Evolutionary conservation across 2,113 vertebrate genomes (phyloP).

Genomic region (Gobio gobio): DNA sequence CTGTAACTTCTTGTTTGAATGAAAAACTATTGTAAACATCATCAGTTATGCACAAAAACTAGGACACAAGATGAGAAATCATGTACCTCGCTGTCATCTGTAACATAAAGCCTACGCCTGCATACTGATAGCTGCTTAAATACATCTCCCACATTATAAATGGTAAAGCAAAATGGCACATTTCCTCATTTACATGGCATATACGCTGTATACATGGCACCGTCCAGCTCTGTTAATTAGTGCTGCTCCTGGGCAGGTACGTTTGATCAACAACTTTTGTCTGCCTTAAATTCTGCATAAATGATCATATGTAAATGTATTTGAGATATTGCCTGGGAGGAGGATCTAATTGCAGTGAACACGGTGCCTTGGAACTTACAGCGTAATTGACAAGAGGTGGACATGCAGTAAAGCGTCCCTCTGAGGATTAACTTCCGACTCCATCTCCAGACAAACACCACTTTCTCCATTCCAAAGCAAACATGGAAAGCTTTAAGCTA

Average conservation of each 20-base stretch:
- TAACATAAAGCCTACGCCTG: too few relatives aligned
- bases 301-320: background rate
- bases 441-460: constrained; percentile 9
- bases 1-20: too few relatives aligned
- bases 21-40: too few relatives aligned
- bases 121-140: too few relatives aligned
- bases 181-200: background rate
- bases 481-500: constrained; percentile 55
- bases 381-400: constrained; percentile 34
- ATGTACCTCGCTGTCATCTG: too few relatives aligned
- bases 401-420: constrained; percentile 1
- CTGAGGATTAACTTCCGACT: constrained; percentile 29
- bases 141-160: background rate
- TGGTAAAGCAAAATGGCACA: background rate
- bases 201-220: background rate
- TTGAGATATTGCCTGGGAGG: background rate
- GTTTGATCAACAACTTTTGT: background rate
- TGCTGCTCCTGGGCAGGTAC: background rate
- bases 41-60: too few relatives aligned
- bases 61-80: too few relatives aligned
- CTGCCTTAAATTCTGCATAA: background rate
- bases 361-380: background rate
- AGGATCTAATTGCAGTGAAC: constrained; percentile 18
- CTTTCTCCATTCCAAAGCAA: constrained; percentile 31
- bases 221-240: background rate